Conservation (phyloP, 2,113 vertebrate species). For the Poecilia latipinna region DNA sequence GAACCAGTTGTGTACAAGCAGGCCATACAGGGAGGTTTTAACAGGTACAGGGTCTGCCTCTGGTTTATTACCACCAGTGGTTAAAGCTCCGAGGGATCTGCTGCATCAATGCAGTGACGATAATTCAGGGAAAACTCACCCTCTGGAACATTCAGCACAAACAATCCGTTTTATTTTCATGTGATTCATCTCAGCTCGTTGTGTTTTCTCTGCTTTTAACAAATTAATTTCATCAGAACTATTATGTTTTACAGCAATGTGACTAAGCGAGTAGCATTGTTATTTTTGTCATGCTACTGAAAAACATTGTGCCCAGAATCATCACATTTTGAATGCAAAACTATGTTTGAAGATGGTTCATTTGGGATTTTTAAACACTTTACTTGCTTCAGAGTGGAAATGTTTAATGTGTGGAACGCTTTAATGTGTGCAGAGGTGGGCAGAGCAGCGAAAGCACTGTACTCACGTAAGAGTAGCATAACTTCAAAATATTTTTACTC, state of each 20-base stretch:
- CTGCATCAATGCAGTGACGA: not conserved
- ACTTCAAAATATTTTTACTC: too few species aligned
- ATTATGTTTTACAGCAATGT: not conserved
- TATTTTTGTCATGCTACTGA: not conserved
- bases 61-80: conserved; percentile 19
- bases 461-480: too few species aligned
- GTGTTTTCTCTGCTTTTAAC: not conserved
- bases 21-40: not conserved
- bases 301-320: not conserved
- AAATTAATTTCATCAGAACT: not conserved
- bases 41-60: conserved; percentile 36
- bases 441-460: too few species aligned
- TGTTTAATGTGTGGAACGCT: not conserved
- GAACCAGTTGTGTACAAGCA: conserved; percentile 57
- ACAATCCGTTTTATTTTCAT: not conserved
- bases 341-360: not conserved
- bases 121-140: not conserved
- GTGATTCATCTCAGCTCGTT: not conserved
- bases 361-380: not conserved
- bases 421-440: not conserved
- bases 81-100: not conserved
- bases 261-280: not conserved
- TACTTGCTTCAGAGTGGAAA: not conserved
- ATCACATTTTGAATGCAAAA: not conserved
- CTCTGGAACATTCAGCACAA: not conserved